These are phyloP conservation scores for Psilanteris sp. DNA, from an alignment of 1,140 invertebrate genomes.

Conservation along the genomic window DNA sequence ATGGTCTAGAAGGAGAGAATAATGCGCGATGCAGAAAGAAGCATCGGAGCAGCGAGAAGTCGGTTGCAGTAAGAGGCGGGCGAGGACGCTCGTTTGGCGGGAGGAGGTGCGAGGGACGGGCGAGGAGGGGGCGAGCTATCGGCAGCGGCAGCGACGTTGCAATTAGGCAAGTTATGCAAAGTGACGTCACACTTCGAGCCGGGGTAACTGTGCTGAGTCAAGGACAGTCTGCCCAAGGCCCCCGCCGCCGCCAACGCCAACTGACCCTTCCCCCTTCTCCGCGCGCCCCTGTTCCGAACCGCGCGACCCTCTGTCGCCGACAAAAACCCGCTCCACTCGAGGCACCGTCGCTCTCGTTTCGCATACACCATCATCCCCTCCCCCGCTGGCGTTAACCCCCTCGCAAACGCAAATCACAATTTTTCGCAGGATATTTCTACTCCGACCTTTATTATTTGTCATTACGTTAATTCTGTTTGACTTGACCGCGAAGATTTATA, in stretches of 20 bases:
- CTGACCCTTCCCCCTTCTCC: constrained; percentile 46
- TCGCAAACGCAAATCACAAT: constrained; percentile 35
- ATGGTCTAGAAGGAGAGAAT: constrained; percentile 59
- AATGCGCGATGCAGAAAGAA: constrained; percentile 57
- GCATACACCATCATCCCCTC: constrained; percentile 4
- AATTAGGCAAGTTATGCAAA: constrained; percentile 81
- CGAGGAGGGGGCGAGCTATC: constrained; percentile 14
- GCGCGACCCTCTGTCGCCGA: constrained; percentile 51
- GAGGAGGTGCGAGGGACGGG: neutral
- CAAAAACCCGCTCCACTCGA: constrained; percentile 49
- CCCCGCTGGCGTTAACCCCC: neutral
- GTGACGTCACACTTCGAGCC: constrained; percentile 78
- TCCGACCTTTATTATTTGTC: constrained; percentile 40
- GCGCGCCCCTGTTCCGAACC: constrained; percentile 12
- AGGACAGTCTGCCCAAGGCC: constrained; percentile 78
- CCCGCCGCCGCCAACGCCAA: constrained; percentile 65
- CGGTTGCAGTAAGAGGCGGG: constrained; percentile 41
- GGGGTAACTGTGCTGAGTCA: constrained; percentile 81
- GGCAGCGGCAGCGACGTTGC: constrained; percentile 70
- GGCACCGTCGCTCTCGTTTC: constrained; percentile 47
- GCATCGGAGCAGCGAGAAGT: constrained; percentile 52
- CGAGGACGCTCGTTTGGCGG: constrained; percentile 23
- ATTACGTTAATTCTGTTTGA: constrained; percentile 38
- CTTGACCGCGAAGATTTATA: constrained; percentile 41
- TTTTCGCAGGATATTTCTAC: constrained; percentile 37